phyloP scores from a whole-genome alignment of 2,113 vertebrate species.

The Irena cyanogastra region DNA sequence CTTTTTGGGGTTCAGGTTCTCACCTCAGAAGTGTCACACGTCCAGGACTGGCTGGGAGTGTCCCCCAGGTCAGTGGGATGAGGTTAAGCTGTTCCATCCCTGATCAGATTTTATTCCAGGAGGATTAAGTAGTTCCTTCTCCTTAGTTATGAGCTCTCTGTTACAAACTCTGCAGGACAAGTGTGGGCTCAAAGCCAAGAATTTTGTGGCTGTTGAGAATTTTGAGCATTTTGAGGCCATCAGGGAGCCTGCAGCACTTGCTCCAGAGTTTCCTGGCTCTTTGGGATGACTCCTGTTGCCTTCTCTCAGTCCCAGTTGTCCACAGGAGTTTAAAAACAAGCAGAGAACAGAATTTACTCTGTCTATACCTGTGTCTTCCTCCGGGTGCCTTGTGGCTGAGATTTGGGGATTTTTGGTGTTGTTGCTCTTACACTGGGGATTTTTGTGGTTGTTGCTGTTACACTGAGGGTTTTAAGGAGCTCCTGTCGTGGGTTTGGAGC shows the following conservation, averaged over 20 bases:
- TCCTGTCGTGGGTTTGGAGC: background rate
- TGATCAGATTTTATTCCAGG: background rate
- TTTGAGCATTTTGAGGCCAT: background rate
- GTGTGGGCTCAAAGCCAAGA: background rate
- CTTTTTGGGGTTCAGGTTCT: background rate
- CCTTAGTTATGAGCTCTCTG: background rate
- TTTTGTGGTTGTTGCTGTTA: background rate
- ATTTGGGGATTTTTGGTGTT: background rate
- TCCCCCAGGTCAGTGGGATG: background rate
- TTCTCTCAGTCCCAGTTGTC: background rate
- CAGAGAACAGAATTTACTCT: fast-evolving
- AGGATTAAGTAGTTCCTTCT: background rate
- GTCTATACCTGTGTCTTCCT: fast-evolving
- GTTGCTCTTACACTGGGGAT: background rate
- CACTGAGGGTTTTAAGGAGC: background rate
- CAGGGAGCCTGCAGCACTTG: background rate
- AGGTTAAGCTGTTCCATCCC: background rate
- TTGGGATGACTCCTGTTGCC: background rate
- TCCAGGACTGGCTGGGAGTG: background rate
- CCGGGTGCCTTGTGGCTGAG: background rate
- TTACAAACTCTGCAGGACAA: background rate
- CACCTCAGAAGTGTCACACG: background rate
- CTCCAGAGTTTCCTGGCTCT: background rate
- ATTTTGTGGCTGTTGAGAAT: background rate
- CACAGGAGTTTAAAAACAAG: fast-evolving